Evolutionary conservation across 2,797 vertebrate genomes (phyloP).

Genomic region (Anabacerthia variegaticeps): DNA sequence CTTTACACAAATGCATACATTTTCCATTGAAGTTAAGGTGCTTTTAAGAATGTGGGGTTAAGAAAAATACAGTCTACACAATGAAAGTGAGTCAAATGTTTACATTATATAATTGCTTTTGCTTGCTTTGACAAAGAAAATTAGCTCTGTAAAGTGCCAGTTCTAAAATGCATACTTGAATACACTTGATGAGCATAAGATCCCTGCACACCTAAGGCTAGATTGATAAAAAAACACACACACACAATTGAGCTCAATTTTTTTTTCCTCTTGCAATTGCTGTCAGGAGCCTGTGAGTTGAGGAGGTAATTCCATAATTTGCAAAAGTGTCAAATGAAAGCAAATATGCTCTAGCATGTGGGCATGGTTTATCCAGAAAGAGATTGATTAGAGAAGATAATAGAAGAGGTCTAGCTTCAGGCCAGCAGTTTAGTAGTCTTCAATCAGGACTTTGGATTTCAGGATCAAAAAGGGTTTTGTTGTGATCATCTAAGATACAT

Average conservation of each 20-base stretch:
- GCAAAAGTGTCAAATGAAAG: conserved; percentile 25
- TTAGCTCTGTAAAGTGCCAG: conserved; percentile 28
- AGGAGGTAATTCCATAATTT: conserved; percentile 38
- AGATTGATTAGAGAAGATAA: not conserved
- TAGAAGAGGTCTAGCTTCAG: not conserved
- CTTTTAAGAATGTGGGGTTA: conserved; percentile 43
- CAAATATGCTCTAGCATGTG: not conserved
- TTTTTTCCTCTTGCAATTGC: not conserved
- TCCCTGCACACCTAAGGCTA: conserved; percentile 15
- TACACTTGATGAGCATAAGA: conserved; percentile 12
- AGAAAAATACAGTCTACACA: conserved; percentile 42
- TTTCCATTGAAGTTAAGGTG: conserved; percentile 51
- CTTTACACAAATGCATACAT: conserved; percentile 4
- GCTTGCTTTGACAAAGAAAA: conserved; percentile 53
- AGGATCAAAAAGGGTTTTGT: not conserved
- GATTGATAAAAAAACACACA: not conserved
- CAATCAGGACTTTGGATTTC: not conserved
- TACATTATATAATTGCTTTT: conserved; percentile 68
- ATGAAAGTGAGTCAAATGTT: conserved; percentile 61
- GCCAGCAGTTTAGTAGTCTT: not conserved
- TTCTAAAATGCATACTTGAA: conserved; percentile 40
- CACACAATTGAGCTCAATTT: not conserved
- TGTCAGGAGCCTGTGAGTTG: not conserved
- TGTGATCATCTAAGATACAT: not conserved
- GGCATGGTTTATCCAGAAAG: not conserved